Conservation (phyloP, 2,888 invertebrate species). For the Corbicula japonica region DNA sequence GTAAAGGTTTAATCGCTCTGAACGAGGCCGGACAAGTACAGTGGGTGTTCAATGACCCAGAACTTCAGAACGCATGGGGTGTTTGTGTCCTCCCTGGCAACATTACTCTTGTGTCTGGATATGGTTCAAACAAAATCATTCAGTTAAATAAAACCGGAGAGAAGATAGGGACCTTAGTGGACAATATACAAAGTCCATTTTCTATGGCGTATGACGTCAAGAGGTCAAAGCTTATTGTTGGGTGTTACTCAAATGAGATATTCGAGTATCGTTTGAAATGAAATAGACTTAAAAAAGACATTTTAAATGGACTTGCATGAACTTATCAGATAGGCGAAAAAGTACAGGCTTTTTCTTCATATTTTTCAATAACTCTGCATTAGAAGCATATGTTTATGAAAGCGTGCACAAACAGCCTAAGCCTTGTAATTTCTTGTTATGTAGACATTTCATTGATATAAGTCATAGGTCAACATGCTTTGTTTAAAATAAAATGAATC, state of each 20-base stretch:
- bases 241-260: slow-evolving; percentile 1
- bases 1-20: slow-evolving; percentile 7
- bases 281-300: too few relatives aligned
- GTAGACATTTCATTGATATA: too few relatives aligned
- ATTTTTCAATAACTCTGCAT: too few relatives aligned
- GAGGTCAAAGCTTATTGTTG: slow-evolving; percentile 11
- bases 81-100: slow-evolving; percentile 9
- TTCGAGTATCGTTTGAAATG: not conserved
- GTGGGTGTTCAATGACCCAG: not conserved
- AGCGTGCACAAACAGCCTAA: too few relatives aligned
- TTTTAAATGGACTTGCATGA: too few relatives aligned
- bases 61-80: not conserved
- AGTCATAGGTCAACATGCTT: too few relatives aligned
- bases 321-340: too few relatives aligned
- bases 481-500: too few relatives aligned
- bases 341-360: too few relatives aligned
- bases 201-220: not conserved
- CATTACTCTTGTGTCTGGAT: not conserved
- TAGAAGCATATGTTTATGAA: too few relatives aligned
- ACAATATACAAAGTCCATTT: slow-evolving; percentile 3
- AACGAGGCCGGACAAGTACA: not conserved
- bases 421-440: too few relatives aligned
- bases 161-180: slow-evolving; percentile 11
- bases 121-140: not conserved
- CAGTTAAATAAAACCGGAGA: slow-evolving; percentile 16